Base-by-base conservation (phyloP, 2,797 vertebrate species). In the Moxostoma hubbsi region DNA sequence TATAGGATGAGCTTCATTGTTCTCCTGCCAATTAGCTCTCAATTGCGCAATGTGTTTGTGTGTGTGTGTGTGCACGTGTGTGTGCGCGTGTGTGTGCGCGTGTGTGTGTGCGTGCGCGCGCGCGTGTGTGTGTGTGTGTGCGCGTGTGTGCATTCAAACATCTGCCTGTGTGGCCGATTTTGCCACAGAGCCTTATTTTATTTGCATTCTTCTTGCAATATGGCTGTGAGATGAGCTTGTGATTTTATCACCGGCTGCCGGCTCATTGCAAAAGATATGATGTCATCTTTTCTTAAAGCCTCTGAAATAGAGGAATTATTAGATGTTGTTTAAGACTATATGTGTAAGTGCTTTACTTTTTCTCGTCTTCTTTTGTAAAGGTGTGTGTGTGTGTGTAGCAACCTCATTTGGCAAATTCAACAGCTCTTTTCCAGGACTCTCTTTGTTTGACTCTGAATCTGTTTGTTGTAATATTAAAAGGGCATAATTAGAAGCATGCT, bases 121-220 rank as follows among this genome's bases (percentile, higher is more conserved):
- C 57, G 63, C 18, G 62, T n/a, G 46, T 61, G 55, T 70, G 47
- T 53, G 46, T 71, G 66, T 81, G 61, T 11, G 61, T 58, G 55
- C 62, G 69, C 57, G 72, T 59, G 69, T 54, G 72, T 63, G 65
- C 24, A 46, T 43, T 54, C 47, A 63, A 84, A 86, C 81, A 79
- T 84, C 80, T 85, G 81, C 58, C 51, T 64, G 65, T 75, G 57
- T 81, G 55, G 45, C 46, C 13, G 9, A 43, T 68, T 66, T 75
- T 67, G 15, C 50, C 65, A 77, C 67, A 53, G 54, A 81, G 70
- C 71, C 78, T 84, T 83, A 78, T 83, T 77, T 83, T 82, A 88
- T 82, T 67, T 68, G 49, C n/a, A 68, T 15, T 74, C 55, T 63
- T 81, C 75, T 83, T 79, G 64, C 81, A 75, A 71, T 69, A 71